phyloP scores from a whole-genome alignment of 2,888 invertebrate genomes.

The Brachypalpus laphriformis region DNA sequence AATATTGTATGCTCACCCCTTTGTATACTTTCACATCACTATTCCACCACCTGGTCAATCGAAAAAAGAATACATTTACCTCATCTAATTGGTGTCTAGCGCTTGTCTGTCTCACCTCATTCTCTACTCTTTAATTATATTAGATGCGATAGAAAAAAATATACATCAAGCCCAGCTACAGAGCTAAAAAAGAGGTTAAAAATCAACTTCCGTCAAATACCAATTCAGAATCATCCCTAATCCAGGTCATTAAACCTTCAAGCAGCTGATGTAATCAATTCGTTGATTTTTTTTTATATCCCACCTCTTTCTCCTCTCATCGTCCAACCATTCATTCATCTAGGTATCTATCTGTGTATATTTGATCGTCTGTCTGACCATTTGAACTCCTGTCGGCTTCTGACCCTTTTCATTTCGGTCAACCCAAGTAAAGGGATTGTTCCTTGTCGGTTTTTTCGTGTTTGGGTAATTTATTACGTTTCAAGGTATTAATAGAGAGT shows the following conservation, averaged over 20 bases:
- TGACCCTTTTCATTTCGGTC: slow-evolving; percentile 45
- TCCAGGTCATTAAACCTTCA: slow-evolving; percentile 64
- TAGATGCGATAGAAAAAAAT: slow-evolving; percentile 18
- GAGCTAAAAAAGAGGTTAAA: slow-evolving; percentile 25
- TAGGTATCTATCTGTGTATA: slow-evolving; percentile 3
- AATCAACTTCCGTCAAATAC: slow-evolving; percentile 62
- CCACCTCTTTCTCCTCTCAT: not conserved
- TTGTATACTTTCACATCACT: not conserved
- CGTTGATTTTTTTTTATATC: not conserved
- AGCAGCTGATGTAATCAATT: slow-evolving; percentile 66
- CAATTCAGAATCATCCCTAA: slow-evolving; percentile 40
- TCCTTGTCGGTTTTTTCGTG: not conserved
- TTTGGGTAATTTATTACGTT: slow-evolving; percentile 56
- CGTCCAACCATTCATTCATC: not conserved
- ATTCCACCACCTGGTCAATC: slow-evolving; percentile 29
- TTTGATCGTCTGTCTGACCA: slow-evolving; percentile 29
- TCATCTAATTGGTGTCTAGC: slow-evolving; percentile 34
- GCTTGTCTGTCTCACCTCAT: slow-evolving; percentile 20
- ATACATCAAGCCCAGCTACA: not conserved
- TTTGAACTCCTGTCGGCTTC: slow-evolving; percentile 16
- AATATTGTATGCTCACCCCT: too few relatives aligned
- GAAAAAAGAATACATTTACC: too few relatives aligned
- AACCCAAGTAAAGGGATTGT: slow-evolving; percentile 8
- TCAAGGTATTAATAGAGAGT: slow-evolving; percentile 57
- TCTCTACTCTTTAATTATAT: slow-evolving; percentile 44